Evolutionary conservation across 53 echinoderm and acorn worm genomes (phyloP).

Genomic region (Echinometra lucunter): DNA sequence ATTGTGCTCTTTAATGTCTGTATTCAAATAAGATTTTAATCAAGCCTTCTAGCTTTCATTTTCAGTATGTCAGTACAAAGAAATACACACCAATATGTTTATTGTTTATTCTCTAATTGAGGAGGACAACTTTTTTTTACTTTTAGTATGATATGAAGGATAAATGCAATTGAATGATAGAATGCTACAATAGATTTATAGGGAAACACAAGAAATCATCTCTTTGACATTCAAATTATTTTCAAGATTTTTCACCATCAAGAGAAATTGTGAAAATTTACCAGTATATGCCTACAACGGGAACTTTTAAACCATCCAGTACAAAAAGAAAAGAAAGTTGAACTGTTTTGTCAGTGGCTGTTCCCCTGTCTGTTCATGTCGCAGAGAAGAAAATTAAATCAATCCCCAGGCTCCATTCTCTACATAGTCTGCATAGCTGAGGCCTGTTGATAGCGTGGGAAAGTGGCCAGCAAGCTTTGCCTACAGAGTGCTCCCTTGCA

Average conservation of each 20-base stretch:
- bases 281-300: not conserved
- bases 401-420: conserved; percentile 78
- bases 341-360: conserved; percentile 66
- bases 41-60: too few species aligned
- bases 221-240: not conserved
- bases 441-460: conserved; percentile 82
- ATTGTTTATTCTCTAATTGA: too few species aligned
- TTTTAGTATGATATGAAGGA: too few species aligned
- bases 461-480: conserved; percentile 68
- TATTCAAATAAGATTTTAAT: too few species aligned
- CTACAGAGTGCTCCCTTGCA: conserved; percentile 31
- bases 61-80: too few species aligned
- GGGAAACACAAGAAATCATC: not conserved
- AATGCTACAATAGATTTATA: not conserved
- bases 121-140: too few species aligned
- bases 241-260: not conserved
- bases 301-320: not conserved
- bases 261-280: not conserved
- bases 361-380: conserved; percentile 6
- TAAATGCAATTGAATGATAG: too few species aligned
- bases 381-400: conserved; percentile 79
- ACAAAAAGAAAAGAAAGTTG: not conserved
- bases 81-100: too few species aligned
- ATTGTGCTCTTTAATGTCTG: too few species aligned
- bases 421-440: conserved; percentile 83